Conservation (phyloP, 1,140 invertebrate genomes). For the Zaprionus camerounensis region DNA sequence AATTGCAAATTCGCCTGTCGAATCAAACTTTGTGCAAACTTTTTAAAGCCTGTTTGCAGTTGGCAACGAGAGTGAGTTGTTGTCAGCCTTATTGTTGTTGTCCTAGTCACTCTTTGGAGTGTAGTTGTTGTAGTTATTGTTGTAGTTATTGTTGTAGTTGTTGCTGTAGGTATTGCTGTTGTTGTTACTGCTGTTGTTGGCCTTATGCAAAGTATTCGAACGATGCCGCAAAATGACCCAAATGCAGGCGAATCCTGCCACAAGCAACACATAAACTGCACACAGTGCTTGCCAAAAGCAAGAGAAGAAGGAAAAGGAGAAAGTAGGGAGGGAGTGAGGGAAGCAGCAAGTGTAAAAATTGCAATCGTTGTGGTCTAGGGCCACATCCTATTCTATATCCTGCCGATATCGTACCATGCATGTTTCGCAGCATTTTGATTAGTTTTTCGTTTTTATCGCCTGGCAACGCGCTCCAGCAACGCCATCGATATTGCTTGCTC, state of each 20-base stretch:
- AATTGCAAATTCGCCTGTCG: neutral
- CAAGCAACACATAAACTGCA: conserved; percentile 44
- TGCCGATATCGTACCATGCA: conserved; percentile 14
- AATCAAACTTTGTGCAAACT: neutral
- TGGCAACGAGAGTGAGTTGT: neutral
- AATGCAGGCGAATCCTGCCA: conserved; percentile 49
- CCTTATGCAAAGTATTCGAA: conserved; percentile 26
- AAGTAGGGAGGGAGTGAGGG: too few relatives aligned
- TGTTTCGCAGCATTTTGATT: conserved; percentile 60
- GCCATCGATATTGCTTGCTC: conserved; percentile 12
- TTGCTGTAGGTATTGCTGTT: conserved; percentile 3
- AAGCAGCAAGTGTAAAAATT: neutral
- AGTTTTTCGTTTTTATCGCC: conserved; percentile 41
- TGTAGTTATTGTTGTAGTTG: neutral
- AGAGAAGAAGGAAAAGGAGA: neutral
- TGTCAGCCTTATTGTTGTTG: neutral
- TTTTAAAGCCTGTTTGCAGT: conserved; percentile 7
- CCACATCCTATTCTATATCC: conserved; percentile 11
- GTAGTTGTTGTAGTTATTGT: neutral
- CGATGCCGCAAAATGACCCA: conserved; percentile 53
- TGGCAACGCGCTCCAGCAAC: conserved; percentile 10
- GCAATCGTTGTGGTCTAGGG: conserved; percentile 30
- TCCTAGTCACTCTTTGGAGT: neutral
- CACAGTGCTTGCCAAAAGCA: conserved; percentile 5
- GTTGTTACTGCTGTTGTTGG: neutral